phyloP scores from a whole-genome alignment of 2,797 vertebrate genomes.

The Fistularia tabacaria region DNA sequence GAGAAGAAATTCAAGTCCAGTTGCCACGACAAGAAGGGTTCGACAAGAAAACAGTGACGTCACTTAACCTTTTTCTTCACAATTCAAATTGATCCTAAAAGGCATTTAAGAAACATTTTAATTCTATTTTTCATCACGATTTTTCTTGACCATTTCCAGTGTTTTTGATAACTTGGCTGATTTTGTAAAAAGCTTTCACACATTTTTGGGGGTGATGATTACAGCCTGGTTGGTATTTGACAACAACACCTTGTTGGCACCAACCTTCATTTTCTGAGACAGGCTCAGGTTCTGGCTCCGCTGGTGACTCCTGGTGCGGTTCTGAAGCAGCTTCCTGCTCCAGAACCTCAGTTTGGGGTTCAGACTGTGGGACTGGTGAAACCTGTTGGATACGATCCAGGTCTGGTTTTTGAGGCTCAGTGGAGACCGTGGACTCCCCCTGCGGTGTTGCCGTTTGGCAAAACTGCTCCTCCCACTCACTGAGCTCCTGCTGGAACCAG shows the following conservation, averaged over 20 bases:
- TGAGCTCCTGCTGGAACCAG: slow-evolving; percentile 88
- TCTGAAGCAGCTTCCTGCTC: slow-evolving; percentile 36
- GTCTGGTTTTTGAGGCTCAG: slow-evolving; percentile 24
- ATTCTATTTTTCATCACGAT: neutral
- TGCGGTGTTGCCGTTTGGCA: slow-evolving; percentile 79
- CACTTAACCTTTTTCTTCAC: too few relatives aligned
- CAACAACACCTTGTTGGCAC: neutral
- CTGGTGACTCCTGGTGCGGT: slow-evolving; percentile 25
- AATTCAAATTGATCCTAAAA: too few relatives aligned
- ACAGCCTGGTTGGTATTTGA: too few relatives aligned
- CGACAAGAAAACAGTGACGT: too few relatives aligned
- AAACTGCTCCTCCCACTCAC: slow-evolving; percentile 91
- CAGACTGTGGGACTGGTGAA: slow-evolving; percentile 44
- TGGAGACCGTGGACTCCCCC: slow-evolving; percentile 55
- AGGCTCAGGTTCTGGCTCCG: slow-evolving; percentile 12
- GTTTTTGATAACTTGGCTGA: neutral
- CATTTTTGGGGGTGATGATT: too few relatives aligned
- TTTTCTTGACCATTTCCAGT: neutral
- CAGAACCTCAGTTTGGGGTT: slow-evolving; percentile 29
- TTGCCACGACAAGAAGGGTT: too few relatives aligned
- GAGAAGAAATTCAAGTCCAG: too few relatives aligned
- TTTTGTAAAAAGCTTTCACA: neutral
- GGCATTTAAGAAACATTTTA: too few relatives aligned
- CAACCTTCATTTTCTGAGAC: slow-evolving; percentile 42
- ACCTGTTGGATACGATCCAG: slow-evolving; percentile 32